Base-by-base conservation (phyloP, 1,140 invertebrate species). In the Pararge aegeria region DNA sequence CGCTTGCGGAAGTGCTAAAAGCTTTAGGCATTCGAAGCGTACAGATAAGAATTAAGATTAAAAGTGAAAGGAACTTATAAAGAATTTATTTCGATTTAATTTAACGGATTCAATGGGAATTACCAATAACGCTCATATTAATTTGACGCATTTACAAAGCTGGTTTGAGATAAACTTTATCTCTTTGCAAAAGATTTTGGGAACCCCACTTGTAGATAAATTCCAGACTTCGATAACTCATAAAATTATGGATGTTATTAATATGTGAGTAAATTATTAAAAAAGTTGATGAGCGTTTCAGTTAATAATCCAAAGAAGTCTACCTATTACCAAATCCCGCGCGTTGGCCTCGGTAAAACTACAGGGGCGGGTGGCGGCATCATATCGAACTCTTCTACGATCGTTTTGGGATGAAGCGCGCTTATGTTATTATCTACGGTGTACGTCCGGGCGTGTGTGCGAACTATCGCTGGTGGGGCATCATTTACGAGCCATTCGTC, bases 351-450 rank as follows among this genome's bases (percentile, higher is more conserved):
- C 1, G 72, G 64, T 0, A 79, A 40, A 0, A 72, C 74, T 6
- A 73, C 62, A 0, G 85, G 76, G 0, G 70, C 52, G 0, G 73
- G 76, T 0, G 74, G 75, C 0, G 80, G 81, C 27, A 84, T 64
- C 83, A 87, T 83, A 20, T 89, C 79, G 66, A 91, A 89, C 51
- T 90, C 87, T 60, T 91, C 90, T 0, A 91, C 85, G n/a, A 90
- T 90, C 0, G 80, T 84, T 55, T 90, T 91, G 3, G 89, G 90
- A 55, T 91, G 87, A 0, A 91, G 68, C 0, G 81, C 88, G 61
- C 87, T 90, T 54, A 90, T 80, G 59, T 90, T 86, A 61, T 91
- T 90, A 46, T 89, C 73, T 13, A 89, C 64, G 4, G 81, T 83
- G 64, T 90, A 90, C 0, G 88, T 91, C 18, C 80, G 76, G 0